These are phyloP conservation scores for Cremastinae sp. DNA, from an alignment of 2,888 invertebrate genomes.

Conservation along the genomic window DNA sequence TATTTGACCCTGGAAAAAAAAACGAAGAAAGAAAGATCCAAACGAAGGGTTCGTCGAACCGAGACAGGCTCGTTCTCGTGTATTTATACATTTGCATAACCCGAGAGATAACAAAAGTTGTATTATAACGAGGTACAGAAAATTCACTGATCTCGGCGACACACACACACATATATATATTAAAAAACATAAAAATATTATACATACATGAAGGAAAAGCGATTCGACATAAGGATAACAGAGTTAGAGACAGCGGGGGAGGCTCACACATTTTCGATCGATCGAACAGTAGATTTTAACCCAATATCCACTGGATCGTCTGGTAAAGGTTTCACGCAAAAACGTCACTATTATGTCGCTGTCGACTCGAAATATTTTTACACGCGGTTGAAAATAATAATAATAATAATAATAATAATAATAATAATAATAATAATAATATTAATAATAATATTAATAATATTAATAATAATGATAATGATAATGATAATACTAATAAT, in stretches of 20 bases:
- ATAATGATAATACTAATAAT: slow-evolving; percentile 6
- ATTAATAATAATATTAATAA: too few species aligned
- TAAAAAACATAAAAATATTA: background rate
- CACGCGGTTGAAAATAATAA: slow-evolving; percentile 7
- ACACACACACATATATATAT: slow-evolving; percentile 16
- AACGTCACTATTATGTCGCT: slow-evolving; percentile 59
- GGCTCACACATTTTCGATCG: slow-evolving; percentile 60
- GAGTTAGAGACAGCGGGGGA: slow-evolving; percentile 25
- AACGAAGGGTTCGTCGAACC: background rate
- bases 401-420: too few species aligned
- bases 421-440: too few species aligned
- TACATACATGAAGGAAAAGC: slow-evolving; percentile 4
- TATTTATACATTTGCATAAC: slow-evolving; percentile 14
- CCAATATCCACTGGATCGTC: slow-evolving; percentile 65
- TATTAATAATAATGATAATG: too few species aligned
- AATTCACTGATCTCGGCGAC: slow-evolving; percentile 22
- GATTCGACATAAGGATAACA: slow-evolving; percentile 29
- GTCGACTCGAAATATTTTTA: slow-evolving; percentile 51
- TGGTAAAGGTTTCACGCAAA: slow-evolving; percentile 65
- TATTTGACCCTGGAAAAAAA: slow-evolving; percentile 21
- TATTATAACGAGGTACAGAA: slow-evolving; percentile 60
- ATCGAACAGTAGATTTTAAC: slow-evolving; percentile 68
- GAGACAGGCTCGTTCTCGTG: background rate
- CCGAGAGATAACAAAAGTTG: slow-evolving; percentile 32
- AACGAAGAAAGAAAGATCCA: slow-evolving; percentile 14